Base-by-base conservation (phyloP, 2,113 vertebrate genomes). In the Tychaedon coryphoeus region DNA sequence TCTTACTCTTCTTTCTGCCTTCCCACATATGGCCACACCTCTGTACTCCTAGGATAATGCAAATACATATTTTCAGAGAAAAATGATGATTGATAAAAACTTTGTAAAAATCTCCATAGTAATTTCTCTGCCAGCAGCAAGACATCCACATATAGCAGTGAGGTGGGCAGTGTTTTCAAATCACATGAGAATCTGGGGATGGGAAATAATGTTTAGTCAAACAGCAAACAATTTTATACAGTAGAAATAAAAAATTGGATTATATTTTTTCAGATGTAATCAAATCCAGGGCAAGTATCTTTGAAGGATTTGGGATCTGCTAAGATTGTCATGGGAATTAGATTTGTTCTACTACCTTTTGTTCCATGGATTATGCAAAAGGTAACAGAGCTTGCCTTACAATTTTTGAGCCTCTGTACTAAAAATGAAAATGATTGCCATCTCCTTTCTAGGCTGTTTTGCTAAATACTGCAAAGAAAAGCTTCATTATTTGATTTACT, bases 291-390 rank as follows among this genome's bases (percentile, higher is more conserved):
- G 88, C 34, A 96, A 95, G 77, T 69, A 42, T 53, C 67, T 28
- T 78, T 83, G 60, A 61, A 92, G 53, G 53, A 90, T 90, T 84
- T 93, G 60, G 85, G 72, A 89, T 58, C 80, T 93, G 38, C 51
- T 91, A 64, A 72, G n/a, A 86, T 50, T 69, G 23, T 9, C 61
- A 34, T 22, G 34, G 69, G 92, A 97, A 97, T 95, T 80, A 93
- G 69, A 94, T 92, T 95, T 96, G 5, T 94, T 95, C 72, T 89
- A 96, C 71, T 95, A 60, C 93, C 58, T 93, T 97, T 96, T 90
- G 76, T 66, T 93, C 48, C 48, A 51, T 19, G 33, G 73, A 88
- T 97, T 93, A 95, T 90, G 66, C 57, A 92, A 73, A 47, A 33
- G 33, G 34, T 86, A 79, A 73, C 42, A 77, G 61, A 85, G 4